Percentiles rank a stretch among this genome's conserved stretches.
Evolutionary conservation across 2,888 invertebrate genomes (phyloP).

Genomic region (Epistrophe eligans): DNA sequence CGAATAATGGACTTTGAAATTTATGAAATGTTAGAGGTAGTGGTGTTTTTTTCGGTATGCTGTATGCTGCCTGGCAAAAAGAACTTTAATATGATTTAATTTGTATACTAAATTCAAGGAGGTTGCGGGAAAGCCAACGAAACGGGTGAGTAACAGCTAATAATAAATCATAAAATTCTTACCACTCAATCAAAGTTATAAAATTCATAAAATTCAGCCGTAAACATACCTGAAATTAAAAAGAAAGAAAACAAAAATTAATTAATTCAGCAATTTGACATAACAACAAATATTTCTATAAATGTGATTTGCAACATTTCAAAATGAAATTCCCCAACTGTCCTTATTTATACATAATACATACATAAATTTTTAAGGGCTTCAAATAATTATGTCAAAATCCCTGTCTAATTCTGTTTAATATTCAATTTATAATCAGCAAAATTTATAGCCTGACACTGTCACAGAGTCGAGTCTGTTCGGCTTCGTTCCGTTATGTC

Average conservation of each 20-base stretch:
- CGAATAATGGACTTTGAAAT: not conserved
- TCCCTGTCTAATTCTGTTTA: slow-evolving; percentile 54
- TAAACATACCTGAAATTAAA: slow-evolving; percentile 52
- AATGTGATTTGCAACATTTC: slow-evolving; percentile 4
- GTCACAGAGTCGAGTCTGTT: slow-evolving; percentile 14
- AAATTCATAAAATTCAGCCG: not conserved
- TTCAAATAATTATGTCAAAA: slow-evolving; percentile 46
- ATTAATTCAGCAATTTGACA: slow-evolving; percentile 9
- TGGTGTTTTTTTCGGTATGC: not conserved
- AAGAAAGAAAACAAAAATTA: not conserved
- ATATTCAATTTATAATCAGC: slow-evolving; percentile 74
- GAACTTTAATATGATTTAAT: no score
- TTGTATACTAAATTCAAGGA: no score
- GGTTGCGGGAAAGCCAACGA: no score
- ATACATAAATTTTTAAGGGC: slow-evolving; percentile 14
- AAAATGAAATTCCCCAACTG: slow-evolving; percentile 39
- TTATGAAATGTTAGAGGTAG: not conserved
- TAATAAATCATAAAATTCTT: not conserved
- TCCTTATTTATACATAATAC: not conserved
- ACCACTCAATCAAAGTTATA: not conserved
- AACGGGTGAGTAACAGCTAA: no score
- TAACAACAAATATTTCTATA: slow-evolving; percentile 23
- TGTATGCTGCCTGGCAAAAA: no score
- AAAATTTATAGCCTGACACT: slow-evolving; percentile 58
- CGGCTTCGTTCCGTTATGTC: slow-evolving; percentile 16